Base-by-base conservation (phyloP, 2,113 vertebrate genomes). In the Coreoperca whiteheadi region DNA sequence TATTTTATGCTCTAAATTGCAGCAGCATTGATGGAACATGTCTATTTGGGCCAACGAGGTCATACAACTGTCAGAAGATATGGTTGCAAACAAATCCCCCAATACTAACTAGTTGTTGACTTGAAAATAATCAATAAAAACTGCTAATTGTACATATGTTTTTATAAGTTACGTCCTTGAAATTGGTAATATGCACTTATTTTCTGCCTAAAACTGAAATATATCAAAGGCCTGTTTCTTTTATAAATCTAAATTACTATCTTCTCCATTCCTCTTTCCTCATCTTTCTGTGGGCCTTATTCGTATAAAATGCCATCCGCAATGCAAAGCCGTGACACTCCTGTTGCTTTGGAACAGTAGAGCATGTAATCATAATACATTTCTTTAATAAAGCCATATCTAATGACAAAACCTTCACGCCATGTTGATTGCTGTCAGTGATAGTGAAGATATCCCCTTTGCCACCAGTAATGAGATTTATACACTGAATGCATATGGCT, bases 381-480 rank as follows among this genome's bases (percentile, higher is more conserved):
- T 89, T 87, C 80, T 92, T 91, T 92, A 91, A 91, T 93, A 90
- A 89, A 93, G 84, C 61, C 83, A 84, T 81, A 86, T 93, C 89
- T 92, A 91, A 93, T 93, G 90, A 91, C 74, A 85, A 88, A 91
- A 83, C 77, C 88, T 83, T 80, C 81, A 70, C 70, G 46, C 54
- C 39, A 12, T 43, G 81, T 87, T 90, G 92, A 93, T 88, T 77
- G 88, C 90, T 88, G 90, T 90, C 87, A 89, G 82, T 75, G 91
- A 93, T 89, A 90, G 79, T 61, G 82, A 51, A 86, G 83, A 88
- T 87, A 91, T 80, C 91, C 85, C 65, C 77, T 92, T 88, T 90
- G 87, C 86, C 88, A 84, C 74, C 60, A 92, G 90, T 94, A 92
- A 94, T 94, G 87, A 92, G 87, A 93, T 94, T 91, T 92, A 94